Conservation (phyloP, 2,888 invertebrate genomes). For the Azorinus chamasolen region DNA sequence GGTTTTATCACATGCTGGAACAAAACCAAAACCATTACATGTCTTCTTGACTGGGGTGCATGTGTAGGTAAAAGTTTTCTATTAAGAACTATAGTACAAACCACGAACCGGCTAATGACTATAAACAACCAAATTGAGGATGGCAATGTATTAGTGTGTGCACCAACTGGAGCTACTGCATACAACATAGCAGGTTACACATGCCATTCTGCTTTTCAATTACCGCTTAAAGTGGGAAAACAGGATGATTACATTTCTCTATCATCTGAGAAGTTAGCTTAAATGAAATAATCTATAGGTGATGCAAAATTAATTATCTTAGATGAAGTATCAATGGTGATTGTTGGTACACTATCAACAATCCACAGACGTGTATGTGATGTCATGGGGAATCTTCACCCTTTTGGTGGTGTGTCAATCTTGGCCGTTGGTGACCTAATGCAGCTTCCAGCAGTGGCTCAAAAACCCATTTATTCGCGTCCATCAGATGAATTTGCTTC, state of each 20-base stretch:
- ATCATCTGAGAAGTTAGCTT: constrained; percentile 31
- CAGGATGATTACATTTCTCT: constrained; percentile 54
- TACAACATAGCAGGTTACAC: too few species aligned
- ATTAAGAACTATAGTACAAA: constrained; percentile 57
- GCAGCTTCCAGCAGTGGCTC: too few species aligned
- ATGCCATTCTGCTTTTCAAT: constrained; percentile 45
- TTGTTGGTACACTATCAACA: constrained; percentile 49
- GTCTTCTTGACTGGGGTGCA: constrained; percentile 62
- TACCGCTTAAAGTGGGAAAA: constrained; percentile 22
- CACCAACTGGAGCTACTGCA: constrained; percentile 65
- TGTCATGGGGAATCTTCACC: constrained; percentile 42
- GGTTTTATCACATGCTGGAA: constrained; percentile 38
- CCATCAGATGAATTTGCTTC: constrained; percentile 44
- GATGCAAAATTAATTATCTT: background rate
- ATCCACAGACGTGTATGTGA: constrained; percentile 55
- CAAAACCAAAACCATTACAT: constrained; percentile 52
- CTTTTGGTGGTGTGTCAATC: constrained; percentile 59
- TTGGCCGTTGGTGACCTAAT: too few species aligned
- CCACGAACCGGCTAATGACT: constrained; percentile 33
- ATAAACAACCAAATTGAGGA: constrained; percentile 40
- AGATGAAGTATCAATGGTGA: background rate
- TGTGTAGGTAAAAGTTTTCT: constrained; percentile 63
- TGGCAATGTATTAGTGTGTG: constrained; percentile 57
- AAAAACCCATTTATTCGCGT: too few species aligned
- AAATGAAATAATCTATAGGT: constrained; percentile 27